Percentiles rank a stretch among this genome's conserved stretches.
Conservation (phyloP, 35 echinoderm and acorn worm species). For the Apostichopus californicus region DNA sequence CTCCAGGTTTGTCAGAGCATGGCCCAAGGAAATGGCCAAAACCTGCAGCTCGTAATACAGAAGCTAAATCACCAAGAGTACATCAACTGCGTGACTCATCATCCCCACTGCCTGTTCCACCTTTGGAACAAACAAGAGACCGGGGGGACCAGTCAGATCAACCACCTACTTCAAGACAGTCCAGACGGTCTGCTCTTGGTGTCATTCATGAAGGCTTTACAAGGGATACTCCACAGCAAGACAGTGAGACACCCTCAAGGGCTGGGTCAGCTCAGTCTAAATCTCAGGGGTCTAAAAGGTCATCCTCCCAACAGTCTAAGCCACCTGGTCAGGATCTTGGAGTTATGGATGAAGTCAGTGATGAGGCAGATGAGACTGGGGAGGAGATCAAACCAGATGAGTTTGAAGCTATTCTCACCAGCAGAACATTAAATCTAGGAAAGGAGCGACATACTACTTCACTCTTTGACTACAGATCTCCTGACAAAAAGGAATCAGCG, state of each 20-base stretch:
- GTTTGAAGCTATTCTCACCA: constrained; percentile 65
- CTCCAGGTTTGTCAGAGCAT: constrained; percentile 72
- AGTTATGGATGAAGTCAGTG: constrained; percentile 8
- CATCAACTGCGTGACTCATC: neutral
- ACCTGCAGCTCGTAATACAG: constrained; percentile 16
- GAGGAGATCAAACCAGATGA: constrained; percentile 57
- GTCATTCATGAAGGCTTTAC: constrained; percentile 23
- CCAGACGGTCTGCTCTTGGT: constrained; percentile 21
- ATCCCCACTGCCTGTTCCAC: neutral
- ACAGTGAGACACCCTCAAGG: constrained; percentile 52
- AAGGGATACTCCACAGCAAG: neutral
- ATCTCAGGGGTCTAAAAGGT: constrained; percentile 52
- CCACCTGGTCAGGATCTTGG: constrained; percentile 51
- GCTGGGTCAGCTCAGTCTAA: constrained; percentile 13
- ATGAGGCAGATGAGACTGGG: constrained; percentile 61
- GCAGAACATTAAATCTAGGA: constrained; percentile 63
- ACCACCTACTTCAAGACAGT: constrained; percentile 27
- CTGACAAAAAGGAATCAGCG: neutral
- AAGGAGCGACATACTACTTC: constrained; percentile 61
- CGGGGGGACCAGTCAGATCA: constrained; percentile 9
- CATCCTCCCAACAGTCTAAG: constrained; percentile 46
- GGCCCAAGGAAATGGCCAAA: constrained; percentile 67
- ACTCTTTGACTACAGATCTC: constrained; percentile 78
- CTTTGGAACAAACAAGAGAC: neutral
- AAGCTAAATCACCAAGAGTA: neutral